Evolutionary conservation across 2,113 vertebrate species (phyloP).

Genomic region (Heterochromis multidens): DNA sequence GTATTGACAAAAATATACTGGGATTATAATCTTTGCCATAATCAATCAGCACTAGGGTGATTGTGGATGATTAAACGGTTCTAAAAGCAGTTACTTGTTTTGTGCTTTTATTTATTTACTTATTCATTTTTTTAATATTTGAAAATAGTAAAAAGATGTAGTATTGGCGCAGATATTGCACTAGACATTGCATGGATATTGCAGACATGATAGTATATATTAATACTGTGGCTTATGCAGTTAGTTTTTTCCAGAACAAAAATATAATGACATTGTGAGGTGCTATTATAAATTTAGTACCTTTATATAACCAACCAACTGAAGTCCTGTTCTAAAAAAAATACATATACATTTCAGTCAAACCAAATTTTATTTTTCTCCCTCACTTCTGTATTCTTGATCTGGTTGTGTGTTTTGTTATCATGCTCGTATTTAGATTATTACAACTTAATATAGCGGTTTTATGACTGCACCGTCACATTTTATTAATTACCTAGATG

Average conservation of each 20-base stretch:
- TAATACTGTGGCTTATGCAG: not conserved
- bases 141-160: not conserved
- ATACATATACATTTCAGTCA: too few relatives aligned
- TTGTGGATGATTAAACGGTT: not conserved
- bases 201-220: not conserved
- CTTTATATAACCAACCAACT: too few relatives aligned
- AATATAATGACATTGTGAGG: too few relatives aligned
- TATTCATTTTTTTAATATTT: not conserved
- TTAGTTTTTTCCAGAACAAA: not conserved
- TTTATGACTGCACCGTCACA: not conserved
- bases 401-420: not conserved
- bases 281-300: too few relatives aligned
- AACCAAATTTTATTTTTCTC: too few relatives aligned
- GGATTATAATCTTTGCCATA: not conserved
- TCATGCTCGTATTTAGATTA: not conserved
- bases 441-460: not conserved
- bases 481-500: not conserved
- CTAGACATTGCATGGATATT: not conserved
- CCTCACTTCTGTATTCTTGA: not conserved
- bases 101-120: too few relatives aligned
- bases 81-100: too few relatives aligned
- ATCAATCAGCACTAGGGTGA: not conserved
- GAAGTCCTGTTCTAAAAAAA: too few relatives aligned
- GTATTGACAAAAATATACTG: not conserved
- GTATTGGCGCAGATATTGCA: not conserved